Percentiles rank a stretch among this genome's conserved stretches.
Conservation (phyloP, 2,113 vertebrate species). For the Ochotona curzoniae region DNA sequence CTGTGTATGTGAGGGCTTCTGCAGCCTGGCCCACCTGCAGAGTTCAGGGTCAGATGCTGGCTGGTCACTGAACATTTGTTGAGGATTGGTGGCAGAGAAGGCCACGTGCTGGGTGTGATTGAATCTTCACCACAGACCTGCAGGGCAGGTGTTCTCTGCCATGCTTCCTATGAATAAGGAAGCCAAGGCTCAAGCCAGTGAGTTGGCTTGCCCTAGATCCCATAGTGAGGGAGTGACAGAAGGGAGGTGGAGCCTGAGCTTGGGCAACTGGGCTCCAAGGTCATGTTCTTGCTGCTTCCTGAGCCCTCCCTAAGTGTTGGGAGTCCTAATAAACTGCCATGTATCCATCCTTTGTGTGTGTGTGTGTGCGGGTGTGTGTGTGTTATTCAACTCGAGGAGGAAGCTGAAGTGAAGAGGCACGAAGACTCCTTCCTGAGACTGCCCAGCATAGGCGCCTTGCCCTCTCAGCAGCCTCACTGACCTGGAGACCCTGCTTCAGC, state of each 20-base stretch:
- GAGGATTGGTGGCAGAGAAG: neutral
- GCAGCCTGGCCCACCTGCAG: neutral
- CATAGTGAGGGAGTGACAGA: neutral
- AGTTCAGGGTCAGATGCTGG: neutral
- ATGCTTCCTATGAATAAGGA: neutral
- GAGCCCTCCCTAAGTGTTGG: neutral
- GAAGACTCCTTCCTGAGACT: neutral
- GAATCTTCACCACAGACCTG: neutral
- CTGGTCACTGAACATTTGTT: neutral
- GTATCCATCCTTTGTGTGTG: constrained; percentile 24
- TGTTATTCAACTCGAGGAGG: constrained; percentile 1
- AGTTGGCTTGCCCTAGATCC: constrained; percentile 7
- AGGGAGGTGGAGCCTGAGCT: constrained; percentile 10
- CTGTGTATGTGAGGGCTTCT: constrained; percentile 15
- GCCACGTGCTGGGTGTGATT: neutral
- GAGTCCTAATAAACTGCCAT: neutral
- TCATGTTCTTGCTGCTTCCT: constrained; percentile 1
- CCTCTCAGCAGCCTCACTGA: neutral
- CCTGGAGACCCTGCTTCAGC: neutral
- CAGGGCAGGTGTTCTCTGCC: neutral
- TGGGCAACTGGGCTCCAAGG: neutral
- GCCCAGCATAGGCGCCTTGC: neutral
- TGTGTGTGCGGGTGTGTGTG: neutral
- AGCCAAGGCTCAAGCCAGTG: neutral
- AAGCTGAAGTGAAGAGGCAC: constrained; percentile 21